Percentiles rank a stretch among this genome's conserved stretches.
Conservation (phyloP, 2,797 vertebrate species). For the Enoplosus armatus region DNA sequence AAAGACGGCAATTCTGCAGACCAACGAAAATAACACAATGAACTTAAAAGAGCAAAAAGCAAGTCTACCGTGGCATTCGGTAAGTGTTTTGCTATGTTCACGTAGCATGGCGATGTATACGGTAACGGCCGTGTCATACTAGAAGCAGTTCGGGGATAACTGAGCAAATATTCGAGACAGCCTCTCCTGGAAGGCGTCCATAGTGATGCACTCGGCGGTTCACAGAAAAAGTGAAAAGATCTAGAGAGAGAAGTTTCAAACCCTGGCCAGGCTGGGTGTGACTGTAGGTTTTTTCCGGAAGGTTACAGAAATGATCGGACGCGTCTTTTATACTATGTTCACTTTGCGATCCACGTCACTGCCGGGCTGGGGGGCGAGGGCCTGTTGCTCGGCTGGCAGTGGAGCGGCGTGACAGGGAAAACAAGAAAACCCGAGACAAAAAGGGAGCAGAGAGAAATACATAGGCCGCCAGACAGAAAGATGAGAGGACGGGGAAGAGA, state of each 20-base stretch:
- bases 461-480: neutral
- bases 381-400: constrained; percentile 42
- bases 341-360: constrained; percentile 9
- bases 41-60: neutral
- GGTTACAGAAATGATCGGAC: neutral
- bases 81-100: neutral
- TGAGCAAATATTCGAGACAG: neutral
- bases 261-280: neutral
- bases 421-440: neutral
- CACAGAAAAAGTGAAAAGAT: neutral
- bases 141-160: neutral
- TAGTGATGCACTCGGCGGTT: neutral
- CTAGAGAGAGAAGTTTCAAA: neutral
- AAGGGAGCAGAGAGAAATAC: neutral
- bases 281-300: neutral
- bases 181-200: neutral
- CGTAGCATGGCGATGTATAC: neutral
- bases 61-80: neutral
- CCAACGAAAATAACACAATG: neutral
- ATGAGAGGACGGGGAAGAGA: neutral
- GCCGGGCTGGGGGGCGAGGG: constrained; percentile 32
- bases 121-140: neutral
- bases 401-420: neutral
- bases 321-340: no score
- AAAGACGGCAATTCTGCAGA: neutral